Evolutionary conservation across 2,113 vertebrate genomes (phyloP), one percentile per base, ranked within the genome.

Genomic region (Cyanocitta stelleri): DNA sequence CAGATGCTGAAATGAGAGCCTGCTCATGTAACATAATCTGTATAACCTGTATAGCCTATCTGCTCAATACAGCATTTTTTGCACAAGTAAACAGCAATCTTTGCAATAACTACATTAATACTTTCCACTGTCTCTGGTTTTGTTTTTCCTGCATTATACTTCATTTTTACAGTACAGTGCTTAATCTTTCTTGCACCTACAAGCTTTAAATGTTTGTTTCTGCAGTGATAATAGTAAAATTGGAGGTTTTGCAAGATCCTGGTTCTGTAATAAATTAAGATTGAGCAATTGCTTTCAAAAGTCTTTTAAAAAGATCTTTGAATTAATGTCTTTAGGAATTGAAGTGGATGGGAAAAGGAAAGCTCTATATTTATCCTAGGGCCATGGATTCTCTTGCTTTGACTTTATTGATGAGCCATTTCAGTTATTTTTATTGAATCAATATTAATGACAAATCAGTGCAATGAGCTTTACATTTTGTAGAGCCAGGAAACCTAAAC

Each of bases 1-100:
- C 7, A 44, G 62, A 91, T 33, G 33, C 58, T 75, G 85, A 93
- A 95, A 91, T 41, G 26, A 72, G 74, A 94, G 29, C 54, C 54
- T 58, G 11, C 23, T 80, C 54, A 51, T 39, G 82, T 73, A 95
- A 94, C 2, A 1, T 16, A 82, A 96, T 72, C 35, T 72, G 17
- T 55, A 26, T 18, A 78, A 91, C 5, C 9, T n/a, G 7, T 11
- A 39, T 6, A 52, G 56, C 16, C 7, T 85, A 71, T 43, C 78
- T 67, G 49, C 54, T 64, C 49, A 49, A 51, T 64, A 82, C 7
- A n/a, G 20, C 64, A 13, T 19, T 87, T 78, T 85, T 68, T 82
- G 44, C 29, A 79, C 29, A 15, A 85, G 12, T 37, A 37, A 82
- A n/a, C 3, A 61, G 58, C n/a, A 93, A 62, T 76, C 35, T 85